These are phyloP conservation scores for Thamnophis elegans DNA, from an alignment of 2,797 vertebrate species.

Conservation along the genomic window DNA sequence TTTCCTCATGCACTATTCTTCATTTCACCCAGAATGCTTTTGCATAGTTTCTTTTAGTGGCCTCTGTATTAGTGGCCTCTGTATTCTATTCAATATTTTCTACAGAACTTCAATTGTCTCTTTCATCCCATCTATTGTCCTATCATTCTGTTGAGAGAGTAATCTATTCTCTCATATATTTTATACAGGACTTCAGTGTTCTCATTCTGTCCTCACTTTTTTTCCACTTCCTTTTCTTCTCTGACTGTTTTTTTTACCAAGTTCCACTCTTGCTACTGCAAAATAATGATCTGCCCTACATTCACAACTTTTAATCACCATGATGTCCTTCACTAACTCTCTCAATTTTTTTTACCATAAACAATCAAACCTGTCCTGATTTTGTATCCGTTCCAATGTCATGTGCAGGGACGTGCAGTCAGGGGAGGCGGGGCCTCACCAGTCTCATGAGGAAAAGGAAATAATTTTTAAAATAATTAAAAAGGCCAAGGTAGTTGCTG, in stretches of 20 bases:
- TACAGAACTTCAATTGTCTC: not conserved
- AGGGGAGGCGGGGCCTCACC: no score
- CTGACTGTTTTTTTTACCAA: not conserved
- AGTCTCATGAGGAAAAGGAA: no score
- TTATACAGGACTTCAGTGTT: not conserved
- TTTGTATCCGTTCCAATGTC: not conserved
- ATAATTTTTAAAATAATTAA: no score
- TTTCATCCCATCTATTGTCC: not conserved
- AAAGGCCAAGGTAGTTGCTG: no score
- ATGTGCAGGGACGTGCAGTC: no score
- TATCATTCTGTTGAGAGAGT: not conserved
- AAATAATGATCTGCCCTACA: not conserved
- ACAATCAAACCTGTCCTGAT: not conserved
- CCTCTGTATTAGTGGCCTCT: not conserved
- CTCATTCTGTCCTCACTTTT: not conserved
- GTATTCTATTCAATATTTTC: not conserved
- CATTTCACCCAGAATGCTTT: not conserved
- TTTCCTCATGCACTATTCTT: not conserved
- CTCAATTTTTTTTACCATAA: not conserved
- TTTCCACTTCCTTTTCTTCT: not conserved
- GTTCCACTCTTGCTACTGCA: not conserved
- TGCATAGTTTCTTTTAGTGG: not conserved
- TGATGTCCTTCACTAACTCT: not conserved
- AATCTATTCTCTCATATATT: not conserved
- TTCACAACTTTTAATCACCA: not conserved